Evolutionary conservation across 2,113 vertebrate species (phyloP).

Genomic region (Siniperca knerii): DNA sequence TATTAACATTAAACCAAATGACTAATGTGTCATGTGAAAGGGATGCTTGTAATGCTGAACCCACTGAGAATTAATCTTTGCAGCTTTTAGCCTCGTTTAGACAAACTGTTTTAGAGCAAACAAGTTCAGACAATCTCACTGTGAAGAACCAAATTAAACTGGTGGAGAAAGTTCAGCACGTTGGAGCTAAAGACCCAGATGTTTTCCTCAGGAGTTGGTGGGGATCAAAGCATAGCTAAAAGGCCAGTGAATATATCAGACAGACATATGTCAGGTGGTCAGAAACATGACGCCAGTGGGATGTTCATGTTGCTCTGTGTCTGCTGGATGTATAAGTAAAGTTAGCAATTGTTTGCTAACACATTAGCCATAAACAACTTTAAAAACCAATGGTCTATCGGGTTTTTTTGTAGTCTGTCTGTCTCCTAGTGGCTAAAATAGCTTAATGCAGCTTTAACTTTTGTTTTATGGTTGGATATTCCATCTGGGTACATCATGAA

Average conservation of each 20-base stretch:
- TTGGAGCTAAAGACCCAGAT: neutral
- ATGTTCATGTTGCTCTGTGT: neutral
- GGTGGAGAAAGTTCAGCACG: neutral
- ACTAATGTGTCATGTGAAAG: neutral
- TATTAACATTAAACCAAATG: neutral
- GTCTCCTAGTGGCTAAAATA: neutral
- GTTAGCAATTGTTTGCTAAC: neutral
- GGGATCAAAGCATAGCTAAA: neutral
- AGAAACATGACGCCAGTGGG: neutral
- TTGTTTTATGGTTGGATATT: neutral
- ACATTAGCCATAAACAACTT: neutral
- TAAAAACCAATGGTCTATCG: neutral
- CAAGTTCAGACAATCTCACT: neutral
- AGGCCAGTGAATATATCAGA: neutral
- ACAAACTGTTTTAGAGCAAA: neutral
- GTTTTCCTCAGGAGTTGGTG: neutral
- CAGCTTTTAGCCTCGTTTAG: neutral
- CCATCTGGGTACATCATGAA: neutral
- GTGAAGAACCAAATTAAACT: slow-evolving; percentile 4
- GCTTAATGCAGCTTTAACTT: neutral
- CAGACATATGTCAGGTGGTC: neutral
- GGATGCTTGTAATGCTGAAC: neutral
- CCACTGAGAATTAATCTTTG: neutral
- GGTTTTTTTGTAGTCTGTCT: neutral
- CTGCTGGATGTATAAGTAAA: neutral